These are phyloP conservation scores for Coelinius sp. DNA, from an alignment of 2,888 invertebrate genomes.

Conservation along the genomic window DNA sequence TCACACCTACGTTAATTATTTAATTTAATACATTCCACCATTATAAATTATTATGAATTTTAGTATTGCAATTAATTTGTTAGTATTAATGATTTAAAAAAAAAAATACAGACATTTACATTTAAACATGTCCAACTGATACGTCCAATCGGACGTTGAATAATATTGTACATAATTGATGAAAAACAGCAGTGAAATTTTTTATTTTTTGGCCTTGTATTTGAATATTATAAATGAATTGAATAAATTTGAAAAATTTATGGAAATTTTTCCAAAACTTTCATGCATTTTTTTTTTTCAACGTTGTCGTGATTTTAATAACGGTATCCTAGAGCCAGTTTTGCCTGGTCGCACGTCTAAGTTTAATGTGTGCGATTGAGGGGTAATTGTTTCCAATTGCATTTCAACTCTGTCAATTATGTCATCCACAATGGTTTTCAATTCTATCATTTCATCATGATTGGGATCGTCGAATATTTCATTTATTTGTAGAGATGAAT, in stretches of 20 bases:
- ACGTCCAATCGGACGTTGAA: too few species aligned
- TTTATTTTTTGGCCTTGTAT: neutral
- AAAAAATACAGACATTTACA: too few species aligned
- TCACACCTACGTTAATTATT: neutral
- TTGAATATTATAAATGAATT: neutral
- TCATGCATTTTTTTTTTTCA: too few species aligned
- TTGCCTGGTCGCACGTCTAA: neutral
- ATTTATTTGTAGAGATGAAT: slow-evolving; percentile 10
- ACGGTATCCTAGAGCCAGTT: slow-evolving; percentile 12
- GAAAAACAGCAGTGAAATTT: neutral
- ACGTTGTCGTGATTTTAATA: slow-evolving; percentile 7
- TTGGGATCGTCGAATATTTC: slow-evolving; percentile 2
- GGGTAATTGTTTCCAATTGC: neutral
- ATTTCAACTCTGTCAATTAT: slow-evolving; percentile 1
- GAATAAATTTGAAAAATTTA: neutral
- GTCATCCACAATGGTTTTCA: neutral
- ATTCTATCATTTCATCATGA: neutral
- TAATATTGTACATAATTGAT: neutral
- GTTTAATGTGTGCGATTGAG: neutral
- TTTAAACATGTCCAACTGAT: too few species aligned
- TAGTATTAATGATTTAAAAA: too few species aligned
- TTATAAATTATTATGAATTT: neutral
- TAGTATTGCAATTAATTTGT: too few species aligned
- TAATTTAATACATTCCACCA: neutral
- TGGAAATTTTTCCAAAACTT: neutral